Percentiles rank a stretch among this genome's conserved stretches.
These are phyloP conservation scores for Amblyjoppa fuscipennis DNA, from an alignment of 2,888 invertebrate genomes.

Conservation along the genomic window DNA sequence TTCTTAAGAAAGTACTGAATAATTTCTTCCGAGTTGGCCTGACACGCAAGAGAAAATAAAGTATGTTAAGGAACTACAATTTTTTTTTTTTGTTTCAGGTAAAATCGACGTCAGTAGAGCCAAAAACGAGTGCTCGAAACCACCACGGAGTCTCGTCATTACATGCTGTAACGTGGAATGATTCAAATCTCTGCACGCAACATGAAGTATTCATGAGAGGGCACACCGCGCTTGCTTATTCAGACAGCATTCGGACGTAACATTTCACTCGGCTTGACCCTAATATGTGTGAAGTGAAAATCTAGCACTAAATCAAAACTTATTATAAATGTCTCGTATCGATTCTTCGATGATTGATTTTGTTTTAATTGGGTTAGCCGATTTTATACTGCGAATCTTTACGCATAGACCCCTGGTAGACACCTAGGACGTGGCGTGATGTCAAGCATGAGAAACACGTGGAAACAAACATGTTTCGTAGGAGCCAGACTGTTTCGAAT, in stretches of 20 bases:
- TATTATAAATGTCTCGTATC: conserved; percentile 52
- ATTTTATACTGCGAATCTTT: conserved; percentile 20
- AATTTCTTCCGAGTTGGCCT: not conserved
- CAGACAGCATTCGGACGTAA: conserved; percentile 63
- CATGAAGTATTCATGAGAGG: conserved; percentile 61
- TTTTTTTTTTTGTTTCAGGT: conserved; percentile 1
- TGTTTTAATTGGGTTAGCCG: conserved; percentile 19
- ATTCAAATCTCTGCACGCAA: conserved; percentile 40
- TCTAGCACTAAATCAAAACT: conserved; percentile 45
- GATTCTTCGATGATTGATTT: conserved; percentile 32
- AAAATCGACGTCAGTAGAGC: not conserved
- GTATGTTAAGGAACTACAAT: not conserved
- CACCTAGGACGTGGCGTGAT: not conserved
- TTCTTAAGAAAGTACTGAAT: not conserved
- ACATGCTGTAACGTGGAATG: conserved; percentile 6
- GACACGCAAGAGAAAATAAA: not conserved
- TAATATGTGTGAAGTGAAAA: conserved; percentile 67
- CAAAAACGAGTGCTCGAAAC: conserved; percentile 3
- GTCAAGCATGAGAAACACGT: not conserved
- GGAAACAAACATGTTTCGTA: not conserved
- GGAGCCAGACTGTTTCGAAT: not conserved
- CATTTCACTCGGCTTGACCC: conserved; percentile 66
- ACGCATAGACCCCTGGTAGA: not conserved
- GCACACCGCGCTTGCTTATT: conserved; percentile 50
- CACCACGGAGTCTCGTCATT: conserved; percentile 19